These are phyloP conservation scores for Sussaba pulchella DNA, from an alignment of 2,888 invertebrate genomes.

Conservation along the genomic window DNA sequence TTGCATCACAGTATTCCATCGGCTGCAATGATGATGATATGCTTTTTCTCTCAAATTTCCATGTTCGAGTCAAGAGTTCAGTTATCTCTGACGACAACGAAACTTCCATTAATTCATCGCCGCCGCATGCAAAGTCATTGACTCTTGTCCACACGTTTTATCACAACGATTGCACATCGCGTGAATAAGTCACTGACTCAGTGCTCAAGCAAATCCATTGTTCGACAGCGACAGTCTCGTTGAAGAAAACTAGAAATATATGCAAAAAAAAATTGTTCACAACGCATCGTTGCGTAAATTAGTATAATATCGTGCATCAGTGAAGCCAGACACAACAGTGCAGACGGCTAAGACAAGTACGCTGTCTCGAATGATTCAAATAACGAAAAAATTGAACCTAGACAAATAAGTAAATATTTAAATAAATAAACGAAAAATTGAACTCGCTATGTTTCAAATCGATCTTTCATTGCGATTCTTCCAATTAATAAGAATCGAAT, in stretches of 20 bases:
- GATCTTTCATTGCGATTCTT: no score
- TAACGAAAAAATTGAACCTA: background rate
- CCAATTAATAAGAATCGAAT: no score
- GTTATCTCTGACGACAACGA: background rate
- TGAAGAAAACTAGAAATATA: conserved; percentile 3
- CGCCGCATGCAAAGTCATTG: background rate
- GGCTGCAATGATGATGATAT: no score
- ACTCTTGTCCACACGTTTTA: background rate
- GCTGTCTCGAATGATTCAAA: background rate
- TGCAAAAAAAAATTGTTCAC: background rate
- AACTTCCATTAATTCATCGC: background rate
- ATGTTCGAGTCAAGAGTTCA: background rate
- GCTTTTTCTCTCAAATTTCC: no score
- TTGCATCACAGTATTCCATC: no score
- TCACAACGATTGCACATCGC: background rate
- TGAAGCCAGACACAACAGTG: background rate
- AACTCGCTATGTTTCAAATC: no score
- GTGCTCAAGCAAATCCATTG: background rate
- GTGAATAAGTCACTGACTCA: conserved; percentile 16
- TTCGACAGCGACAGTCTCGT: background rate
- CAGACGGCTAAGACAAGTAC: background rate
- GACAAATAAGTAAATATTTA: no score
- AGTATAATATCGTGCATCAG: conserved; percentile 6
- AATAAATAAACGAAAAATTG: no score
- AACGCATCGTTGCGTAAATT: conserved; percentile 1